A percentile compares a stretch with the other conserved stretches of the same genome.
Evolutionary conservation across 2,113 vertebrate species (phyloP).

Genomic region (Lates calcarifer): DNA sequence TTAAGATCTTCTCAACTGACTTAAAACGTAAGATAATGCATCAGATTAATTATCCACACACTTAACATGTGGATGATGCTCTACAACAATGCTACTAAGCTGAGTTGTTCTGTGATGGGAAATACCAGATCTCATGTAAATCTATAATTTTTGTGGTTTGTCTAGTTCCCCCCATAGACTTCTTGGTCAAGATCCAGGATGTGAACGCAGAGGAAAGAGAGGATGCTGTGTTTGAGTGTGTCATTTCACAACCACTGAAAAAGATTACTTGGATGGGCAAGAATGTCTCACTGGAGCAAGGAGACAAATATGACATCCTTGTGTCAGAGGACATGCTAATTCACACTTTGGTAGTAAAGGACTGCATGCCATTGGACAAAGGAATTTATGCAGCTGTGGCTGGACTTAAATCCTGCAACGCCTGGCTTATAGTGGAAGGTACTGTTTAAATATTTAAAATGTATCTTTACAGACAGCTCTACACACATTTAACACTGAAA

Average conservation of each 20-base stretch:
- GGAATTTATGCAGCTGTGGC: constrained; percentile 87
- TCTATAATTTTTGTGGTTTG: not conserved
- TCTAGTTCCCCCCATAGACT: constrained; percentile 85
- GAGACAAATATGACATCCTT: constrained; percentile 85
- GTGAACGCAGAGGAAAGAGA: constrained; percentile 82
- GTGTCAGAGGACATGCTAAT: constrained; percentile 88
- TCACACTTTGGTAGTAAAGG: constrained; percentile 86
- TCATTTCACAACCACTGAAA: constrained; percentile 82
- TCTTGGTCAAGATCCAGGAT: constrained; percentile 84
- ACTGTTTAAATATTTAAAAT: constrained; percentile 3
- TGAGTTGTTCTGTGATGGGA: not conserved
- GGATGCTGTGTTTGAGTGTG: constrained; percentile 86
- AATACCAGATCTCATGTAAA: not conserved
- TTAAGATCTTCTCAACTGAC: constrained; percentile 91
- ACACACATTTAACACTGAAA: not conserved
- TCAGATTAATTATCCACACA: not conserved
- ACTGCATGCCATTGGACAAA: constrained; percentile 82
- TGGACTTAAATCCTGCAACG: constrained; percentile 85
- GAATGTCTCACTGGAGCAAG: constrained; percentile 73
- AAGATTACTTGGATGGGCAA: constrained; percentile 86
- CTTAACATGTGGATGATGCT: not conserved
- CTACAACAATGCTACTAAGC: too few relatives aligned
- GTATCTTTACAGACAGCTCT: not conserved
- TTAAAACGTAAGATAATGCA: constrained; percentile 80
- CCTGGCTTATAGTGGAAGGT: constrained; percentile 92